Base-by-base conservation (phyloP, 1,140 invertebrate species). In the Heliothis subflexa region DNA sequence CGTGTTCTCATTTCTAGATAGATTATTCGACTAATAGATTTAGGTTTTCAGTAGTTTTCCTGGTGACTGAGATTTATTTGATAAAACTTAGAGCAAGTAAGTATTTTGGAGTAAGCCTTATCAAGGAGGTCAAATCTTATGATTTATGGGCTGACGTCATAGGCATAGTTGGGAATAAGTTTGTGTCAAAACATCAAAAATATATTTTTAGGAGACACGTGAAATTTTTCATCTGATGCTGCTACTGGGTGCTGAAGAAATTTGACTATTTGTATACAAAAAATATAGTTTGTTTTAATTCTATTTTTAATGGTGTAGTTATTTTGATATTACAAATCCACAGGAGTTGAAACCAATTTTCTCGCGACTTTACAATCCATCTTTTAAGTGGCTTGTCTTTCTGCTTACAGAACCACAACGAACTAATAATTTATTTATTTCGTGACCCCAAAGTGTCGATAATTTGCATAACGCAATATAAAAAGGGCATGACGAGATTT, bases 391-490 rank as follows among this genome's bases (percentile, higher is more conserved):
- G 18, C 4, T 12, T 52, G 47, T 52, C 47, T 70, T 25, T 70
- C 18, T 9, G 25, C n/a, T 70, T 50, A 50, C 2, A 7, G 21
- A 70, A 52, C 66, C 12, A 52, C 14, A 75, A 75, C 47, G 25
- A 75, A 45, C 72, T 59, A 49, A 61, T 75, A 33, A 75, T 75
- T 78, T 78, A 78, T 78, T 78, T 55, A 78, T 78, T n/a, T 3
- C 50, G 13, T 68, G 75, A 57, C 75, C 64, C 62, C 57, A 78
- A 78, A 71, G 66, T 78, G 57, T 78, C 72, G 54, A 64, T 47
- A 89, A 92, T 90, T 89, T 88, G 81, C 87, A 91, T 89, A 88
- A 89, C 85, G 84, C 83, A 83, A 82, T 81, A 88, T 85, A 88
- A 88, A 88, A 90, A 89, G 88, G 87, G 86, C 83, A 81, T 78